phyloP scores from a whole-genome alignment of 2,888 invertebrate genomes.

The Homarus gammarus region DNA sequence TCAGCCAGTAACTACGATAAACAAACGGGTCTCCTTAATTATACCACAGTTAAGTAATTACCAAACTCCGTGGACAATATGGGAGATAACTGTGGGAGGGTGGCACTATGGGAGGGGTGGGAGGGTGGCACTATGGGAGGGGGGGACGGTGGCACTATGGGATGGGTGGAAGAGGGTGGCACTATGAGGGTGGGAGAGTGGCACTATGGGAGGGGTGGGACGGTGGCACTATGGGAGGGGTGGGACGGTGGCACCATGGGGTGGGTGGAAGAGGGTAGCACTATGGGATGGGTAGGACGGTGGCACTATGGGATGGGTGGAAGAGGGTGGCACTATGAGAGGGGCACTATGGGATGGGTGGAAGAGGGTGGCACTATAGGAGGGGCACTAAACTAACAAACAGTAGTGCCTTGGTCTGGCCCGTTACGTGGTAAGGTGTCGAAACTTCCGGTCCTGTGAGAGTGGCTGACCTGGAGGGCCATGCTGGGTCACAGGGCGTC shows the following conservation, averaged over 20 bases:
- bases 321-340: neutral
- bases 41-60: too few relatives aligned
- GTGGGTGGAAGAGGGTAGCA: neutral
- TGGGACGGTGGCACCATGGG: neutral
- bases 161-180: too few relatives aligned
- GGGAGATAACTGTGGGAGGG: neutral
- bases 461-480: constrained; percentile 34
- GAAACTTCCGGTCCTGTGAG: constrained; percentile 44
- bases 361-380: neutral
- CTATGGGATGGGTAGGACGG: neutral
- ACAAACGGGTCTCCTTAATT: too few relatives aligned
- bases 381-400: constrained; percentile 27
- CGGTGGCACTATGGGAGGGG: neutral
- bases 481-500: constrained; percentile 13
- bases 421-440: constrained; percentile 57
- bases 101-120: neutral
- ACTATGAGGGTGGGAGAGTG: neutral
- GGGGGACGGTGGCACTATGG: neutral
- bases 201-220: neutral
- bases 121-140: neutral
- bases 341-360: neutral
- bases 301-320: neutral
- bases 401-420: neutral
- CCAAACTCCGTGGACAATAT: too few relatives aligned
- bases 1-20: too few relatives aligned